Evolutionary conservation across 2,888 invertebrate genomes (phyloP), one percentile per base, ranked within the genome.

Genomic region (Gasteruption jaculator): DNA sequence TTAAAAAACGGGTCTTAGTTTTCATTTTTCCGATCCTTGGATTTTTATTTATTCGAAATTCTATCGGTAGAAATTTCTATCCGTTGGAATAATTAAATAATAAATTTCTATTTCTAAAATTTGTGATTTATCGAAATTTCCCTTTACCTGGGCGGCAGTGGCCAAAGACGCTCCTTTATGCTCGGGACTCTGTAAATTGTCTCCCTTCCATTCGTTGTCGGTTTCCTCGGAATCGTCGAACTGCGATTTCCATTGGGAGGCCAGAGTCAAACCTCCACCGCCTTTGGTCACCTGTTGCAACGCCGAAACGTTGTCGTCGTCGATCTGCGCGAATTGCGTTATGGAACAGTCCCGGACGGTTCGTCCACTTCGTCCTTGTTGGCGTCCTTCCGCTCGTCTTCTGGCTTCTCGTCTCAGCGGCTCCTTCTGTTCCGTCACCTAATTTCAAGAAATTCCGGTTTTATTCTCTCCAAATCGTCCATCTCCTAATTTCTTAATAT

Each of bases 151-250:
- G 19, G 18, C 26, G 16, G n/a, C 18, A 15, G 2, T 4, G 15
- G 38, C 7, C 33, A 33, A 12, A 15, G 6, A 71, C 71, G 47
- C 49, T 15, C 63, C 71, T 57, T 71, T 71, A 50, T 73, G 73
- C 45, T 74, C 72, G 14, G 73, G 74, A 54, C 73, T 73, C 59
- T 74, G 65, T 12, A 66, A 47, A 50, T 68, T 69, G 57, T 91
- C 91, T 51, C 87, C 90, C 61, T 90, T 91, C 89, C 91, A 91
- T 68, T 92, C 92, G 70, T 92, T 91, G 67, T 93, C 92, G 0
- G 91, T 91, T 60, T 93, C 93, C 54, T 94, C 93, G 0, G 92
- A 92, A 67, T 94, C 93, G 60, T 93, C 93, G 66, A 94, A 94
- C 67, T 94, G 93, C 1, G 92, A 92, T 65, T 93, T 93, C 92